A percentile compares a stretch with the other conserved stretches of the same genome.
These are phyloP conservation scores for Lutjanus campechanus DNA, from an alignment of 2,797 vertebrate genomes.

Conservation along the genomic window DNA sequence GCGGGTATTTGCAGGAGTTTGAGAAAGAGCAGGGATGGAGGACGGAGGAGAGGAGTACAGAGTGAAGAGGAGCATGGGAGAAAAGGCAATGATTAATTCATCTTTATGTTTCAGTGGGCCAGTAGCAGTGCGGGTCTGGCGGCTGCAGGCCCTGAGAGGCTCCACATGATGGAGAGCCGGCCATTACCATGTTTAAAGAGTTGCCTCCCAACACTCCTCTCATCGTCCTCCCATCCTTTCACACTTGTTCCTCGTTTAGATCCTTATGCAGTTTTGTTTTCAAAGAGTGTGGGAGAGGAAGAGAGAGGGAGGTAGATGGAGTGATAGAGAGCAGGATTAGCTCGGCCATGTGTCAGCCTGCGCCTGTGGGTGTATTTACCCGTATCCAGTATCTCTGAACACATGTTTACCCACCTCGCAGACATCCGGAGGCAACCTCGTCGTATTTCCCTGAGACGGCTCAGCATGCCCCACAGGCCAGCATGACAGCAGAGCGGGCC, in stretches of 20 bases:
- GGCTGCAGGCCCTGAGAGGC: constrained; percentile 53
- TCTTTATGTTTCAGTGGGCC: constrained; percentile 62
- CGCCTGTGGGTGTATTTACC: constrained; percentile 54
- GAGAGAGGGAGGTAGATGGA: constrained; percentile 27
- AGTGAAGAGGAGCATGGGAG: constrained; percentile 35
- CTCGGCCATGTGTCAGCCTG: constrained; percentile 46
- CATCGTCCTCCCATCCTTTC: constrained; percentile 24
- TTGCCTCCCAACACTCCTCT: constrained; percentile 47
- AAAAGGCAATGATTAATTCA: constrained; percentile 84
- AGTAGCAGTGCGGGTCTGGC: constrained; percentile 29
- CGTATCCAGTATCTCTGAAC: constrained; percentile 52
- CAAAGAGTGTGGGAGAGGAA: constrained; percentile 37
- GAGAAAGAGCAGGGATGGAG: constrained; percentile 58
- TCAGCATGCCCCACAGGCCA: constrained; percentile 22
- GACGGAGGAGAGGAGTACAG: constrained; percentile 16
- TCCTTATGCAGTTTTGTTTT: constrained; percentile 39
- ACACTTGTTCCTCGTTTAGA: constrained; percentile 49
- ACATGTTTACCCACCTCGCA: constrained; percentile 57
- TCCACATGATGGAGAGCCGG: constrained; percentile 54
- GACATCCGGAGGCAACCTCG: constrained; percentile 27
- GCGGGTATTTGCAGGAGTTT: constrained; percentile 45
- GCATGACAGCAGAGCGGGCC: constrained; percentile 29
- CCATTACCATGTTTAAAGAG: constrained; percentile 69
- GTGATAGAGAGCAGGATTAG: constrained; percentile 59
- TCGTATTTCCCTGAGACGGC: constrained; percentile 29